Evolutionary conservation across 2,888 invertebrate species (phyloP).

Genomic region (Cryptocheilus praepositus): DNA sequence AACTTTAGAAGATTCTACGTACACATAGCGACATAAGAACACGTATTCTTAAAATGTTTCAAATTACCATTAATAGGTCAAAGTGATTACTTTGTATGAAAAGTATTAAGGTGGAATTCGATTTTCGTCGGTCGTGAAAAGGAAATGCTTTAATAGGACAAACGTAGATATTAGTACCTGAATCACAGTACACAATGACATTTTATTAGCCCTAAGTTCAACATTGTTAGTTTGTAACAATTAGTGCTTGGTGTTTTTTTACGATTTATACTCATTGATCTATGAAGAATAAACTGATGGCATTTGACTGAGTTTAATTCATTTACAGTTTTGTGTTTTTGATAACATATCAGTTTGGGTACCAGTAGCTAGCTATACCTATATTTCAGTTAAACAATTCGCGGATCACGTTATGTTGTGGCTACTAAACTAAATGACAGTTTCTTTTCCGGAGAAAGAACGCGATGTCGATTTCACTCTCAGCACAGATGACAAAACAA

Average conservation of each 20-base stretch:
- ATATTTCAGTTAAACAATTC: no score
- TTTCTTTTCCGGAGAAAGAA: background rate
- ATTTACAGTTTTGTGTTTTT: background rate
- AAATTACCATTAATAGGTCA: no score
- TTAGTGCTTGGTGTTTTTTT: constrained; percentile 44
- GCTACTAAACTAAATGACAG: background rate
- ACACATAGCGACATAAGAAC: background rate
- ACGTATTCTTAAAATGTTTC: no score
- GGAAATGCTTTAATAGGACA: constrained; percentile 51
- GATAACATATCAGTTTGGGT: constrained; percentile 13
- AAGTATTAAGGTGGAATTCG: no score
- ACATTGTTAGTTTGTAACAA: constrained; percentile 30
- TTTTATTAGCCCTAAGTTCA: constrained; percentile 47
- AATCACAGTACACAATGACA: constrained; percentile 56
- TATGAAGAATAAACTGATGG: constrained; percentile 29
- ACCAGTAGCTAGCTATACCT: background rate
- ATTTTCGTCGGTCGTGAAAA: background rate
- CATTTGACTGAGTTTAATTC: no score
- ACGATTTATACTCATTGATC: constrained; percentile 41
- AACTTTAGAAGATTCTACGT: constrained; percentile 7
- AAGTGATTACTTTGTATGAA: no score
- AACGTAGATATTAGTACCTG: constrained; percentile 62
- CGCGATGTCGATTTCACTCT: no score
- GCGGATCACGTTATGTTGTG: no score
- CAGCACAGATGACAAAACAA: no score